Evolutionary conservation across 2,797 vertebrate genomes (phyloP).

Genomic region (Threskiornis aethiopicus): DNA sequence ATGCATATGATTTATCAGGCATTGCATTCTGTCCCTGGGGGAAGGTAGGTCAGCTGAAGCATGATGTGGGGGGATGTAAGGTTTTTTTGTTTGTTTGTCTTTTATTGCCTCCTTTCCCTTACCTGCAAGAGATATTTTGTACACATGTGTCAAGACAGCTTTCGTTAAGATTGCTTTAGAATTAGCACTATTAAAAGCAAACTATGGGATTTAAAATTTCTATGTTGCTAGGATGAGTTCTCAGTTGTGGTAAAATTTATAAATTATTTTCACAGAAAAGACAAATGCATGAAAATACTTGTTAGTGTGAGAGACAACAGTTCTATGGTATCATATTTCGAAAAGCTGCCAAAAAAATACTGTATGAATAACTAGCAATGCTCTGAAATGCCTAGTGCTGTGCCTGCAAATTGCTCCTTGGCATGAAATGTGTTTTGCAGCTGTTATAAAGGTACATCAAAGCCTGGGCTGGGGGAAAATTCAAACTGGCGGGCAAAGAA

Average conservation of each 20-base stretch:
- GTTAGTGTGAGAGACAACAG: slow-evolving; percentile 43
- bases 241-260: slow-evolving; percentile 42
- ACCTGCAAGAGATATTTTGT: background rate
- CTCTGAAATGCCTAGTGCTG: slow-evolving; percentile 56
- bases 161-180: background rate
- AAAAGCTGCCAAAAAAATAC: slow-evolving; percentile 58
- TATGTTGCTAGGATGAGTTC: background rate
- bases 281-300: slow-evolving; percentile 58
- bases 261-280: slow-evolving; percentile 52
- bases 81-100: background rate
- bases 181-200: slow-evolving; percentile 27
- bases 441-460: slow-evolving; percentile 60
- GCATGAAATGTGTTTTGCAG: slow-evolving; percentile 65
- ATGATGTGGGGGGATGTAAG: background rate
- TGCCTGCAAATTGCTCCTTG: slow-evolving; percentile 66
- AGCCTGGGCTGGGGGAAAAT: slow-evolving; percentile 50
- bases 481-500: slow-evolving; percentile 40
- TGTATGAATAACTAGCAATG: slow-evolving; percentile 56
- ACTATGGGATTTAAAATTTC: background rate
- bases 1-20: background rate
- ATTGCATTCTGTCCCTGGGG: background rate
- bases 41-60: slow-evolving; percentile 25
- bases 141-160: background rate
- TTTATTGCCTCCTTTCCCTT: background rate
- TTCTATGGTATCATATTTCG: slow-evolving; percentile 38